Conservation (phyloP, 1,140 invertebrate genomes). For the Musca domestica region DNA sequence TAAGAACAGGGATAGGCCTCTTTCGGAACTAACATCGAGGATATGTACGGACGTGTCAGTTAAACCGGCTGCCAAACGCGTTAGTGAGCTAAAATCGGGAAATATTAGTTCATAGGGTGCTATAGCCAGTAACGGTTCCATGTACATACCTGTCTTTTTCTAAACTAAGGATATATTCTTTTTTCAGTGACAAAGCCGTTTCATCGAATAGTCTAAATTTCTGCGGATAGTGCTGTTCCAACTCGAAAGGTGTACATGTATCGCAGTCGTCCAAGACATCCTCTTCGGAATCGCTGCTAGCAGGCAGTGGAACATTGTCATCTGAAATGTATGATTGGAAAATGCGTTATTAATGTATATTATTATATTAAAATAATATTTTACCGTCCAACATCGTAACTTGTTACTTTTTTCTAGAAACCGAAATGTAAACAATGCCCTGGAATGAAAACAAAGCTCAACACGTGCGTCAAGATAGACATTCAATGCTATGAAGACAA, state of each 20-base stretch:
- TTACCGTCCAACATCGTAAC: too few species aligned
- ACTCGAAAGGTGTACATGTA: slow-evolving; percentile 34
- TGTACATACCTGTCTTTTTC: slow-evolving; percentile 29
- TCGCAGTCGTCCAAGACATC: slow-evolving; percentile 34
- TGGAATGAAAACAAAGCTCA: too few species aligned
- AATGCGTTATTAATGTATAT: too few species aligned
- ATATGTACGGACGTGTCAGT: slow-evolving; percentile 39
- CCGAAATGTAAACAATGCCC: too few species aligned
- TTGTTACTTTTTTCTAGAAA: too few species aligned
- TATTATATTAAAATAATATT: too few species aligned
- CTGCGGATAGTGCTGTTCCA: slow-evolving; percentile 31
- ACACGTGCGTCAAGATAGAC: too few species aligned
- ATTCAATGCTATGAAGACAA: too few species aligned
- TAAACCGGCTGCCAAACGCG: slow-evolving; percentile 37
- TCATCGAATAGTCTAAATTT: slow-evolving; percentile 36
- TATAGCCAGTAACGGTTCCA: slow-evolving; percentile 30
- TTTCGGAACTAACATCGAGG: slow-evolving; percentile 33
- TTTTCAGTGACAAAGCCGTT: slow-evolving; percentile 33
- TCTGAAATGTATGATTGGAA: background rate
- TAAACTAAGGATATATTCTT: slow-evolving; percentile 39
- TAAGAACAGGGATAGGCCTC: slow-evolving; percentile 12
- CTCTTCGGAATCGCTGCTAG: background rate
- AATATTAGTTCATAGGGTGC: slow-evolving; percentile 58
- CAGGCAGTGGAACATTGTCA: background rate
- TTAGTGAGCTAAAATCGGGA: slow-evolving; percentile 25